Conservation (phyloP, 2,113 vertebrate species). For the Cheilinus undulatus region DNA sequence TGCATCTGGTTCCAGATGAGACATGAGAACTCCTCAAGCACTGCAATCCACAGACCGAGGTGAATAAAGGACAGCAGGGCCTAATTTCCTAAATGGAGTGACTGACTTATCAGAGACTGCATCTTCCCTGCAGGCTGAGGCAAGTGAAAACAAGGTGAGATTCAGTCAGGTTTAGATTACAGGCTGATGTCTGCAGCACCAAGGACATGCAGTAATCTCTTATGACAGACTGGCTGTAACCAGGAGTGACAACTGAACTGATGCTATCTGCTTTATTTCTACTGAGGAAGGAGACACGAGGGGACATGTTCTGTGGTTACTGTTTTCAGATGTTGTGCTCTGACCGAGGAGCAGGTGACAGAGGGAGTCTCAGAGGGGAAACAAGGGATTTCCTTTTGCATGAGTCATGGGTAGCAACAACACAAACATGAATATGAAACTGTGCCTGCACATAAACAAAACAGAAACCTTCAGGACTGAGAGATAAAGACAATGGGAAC, state of each 20-base stretch:
- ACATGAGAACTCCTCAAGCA: no score
- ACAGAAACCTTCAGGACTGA: not conserved
- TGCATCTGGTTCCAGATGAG: no score
- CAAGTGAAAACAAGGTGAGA: conserved; percentile 41
- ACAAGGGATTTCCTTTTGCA: conserved; percentile 61
- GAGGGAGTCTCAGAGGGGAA: conserved; percentile 10
- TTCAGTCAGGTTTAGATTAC: conserved; percentile 54
- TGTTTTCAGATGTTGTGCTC: conserved; percentile 40
- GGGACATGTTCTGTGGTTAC: conserved; percentile 10
- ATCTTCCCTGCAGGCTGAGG: conserved; percentile 46
- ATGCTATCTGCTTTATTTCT: conserved; percentile 46
- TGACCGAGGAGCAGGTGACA: conserved; percentile 44
- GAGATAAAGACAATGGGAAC: not conserved
- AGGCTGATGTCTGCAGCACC: conserved; percentile 41
- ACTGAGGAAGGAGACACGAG: not conserved
- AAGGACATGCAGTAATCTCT: conserved; percentile 33
- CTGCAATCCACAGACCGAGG: not conserved
- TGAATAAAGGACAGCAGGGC: conserved; percentile 32
- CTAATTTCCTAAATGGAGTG: conserved; percentile 57
- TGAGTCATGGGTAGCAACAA: conserved; percentile 56
- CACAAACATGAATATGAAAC: conserved; percentile 23
- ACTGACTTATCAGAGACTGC: conserved; percentile 49
- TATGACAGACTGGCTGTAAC: conserved; percentile 52
- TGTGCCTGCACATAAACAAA: conserved; percentile 13
- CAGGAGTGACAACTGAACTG: conserved; percentile 32